A percentile compares a stretch with the other conserved stretches of the same genome.
Conservation (phyloP, 2,113 vertebrate genomes). For the Saiga tatarica region DNA sequence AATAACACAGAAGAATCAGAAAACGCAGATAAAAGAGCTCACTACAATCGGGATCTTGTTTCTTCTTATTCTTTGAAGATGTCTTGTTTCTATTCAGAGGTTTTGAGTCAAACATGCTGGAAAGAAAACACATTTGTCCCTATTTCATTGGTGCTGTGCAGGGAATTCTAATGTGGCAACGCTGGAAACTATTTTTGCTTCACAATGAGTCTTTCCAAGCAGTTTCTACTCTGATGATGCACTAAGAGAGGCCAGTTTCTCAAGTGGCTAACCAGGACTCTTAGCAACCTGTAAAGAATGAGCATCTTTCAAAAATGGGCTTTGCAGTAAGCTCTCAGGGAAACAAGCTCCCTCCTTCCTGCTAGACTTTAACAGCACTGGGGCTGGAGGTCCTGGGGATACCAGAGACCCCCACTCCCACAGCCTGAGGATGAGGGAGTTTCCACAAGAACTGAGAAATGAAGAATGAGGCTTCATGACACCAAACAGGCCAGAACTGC, state of each 20-base stretch:
- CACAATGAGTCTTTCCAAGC: neutral
- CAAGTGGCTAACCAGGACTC: neutral
- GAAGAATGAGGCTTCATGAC: accelerated
- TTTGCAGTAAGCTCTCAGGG: neutral
- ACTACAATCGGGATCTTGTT: neutral
- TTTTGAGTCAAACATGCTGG: neutral
- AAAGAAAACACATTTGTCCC: neutral
- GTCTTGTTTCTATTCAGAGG: neutral
- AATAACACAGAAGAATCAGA: neutral
- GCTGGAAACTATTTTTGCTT: neutral
- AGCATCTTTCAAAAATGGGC: neutral
- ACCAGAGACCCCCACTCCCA: neutral
- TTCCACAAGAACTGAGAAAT: neutral
- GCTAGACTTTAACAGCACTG: neutral
- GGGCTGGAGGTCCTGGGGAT: neutral
- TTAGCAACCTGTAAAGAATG: neutral
- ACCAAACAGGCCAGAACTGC: neutral
- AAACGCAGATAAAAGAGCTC: neutral
- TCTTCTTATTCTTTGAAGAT: neutral
- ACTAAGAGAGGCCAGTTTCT: neutral
- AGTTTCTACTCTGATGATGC: neutral
- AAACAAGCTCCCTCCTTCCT: neutral
- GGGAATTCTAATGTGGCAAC: slow-evolving; percentile 24
- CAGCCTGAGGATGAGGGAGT: neutral
- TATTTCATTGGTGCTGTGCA: neutral